phyloP scores from a whole-genome alignment of 1,140 invertebrate genomes.

The Homarus americanus region DNA sequence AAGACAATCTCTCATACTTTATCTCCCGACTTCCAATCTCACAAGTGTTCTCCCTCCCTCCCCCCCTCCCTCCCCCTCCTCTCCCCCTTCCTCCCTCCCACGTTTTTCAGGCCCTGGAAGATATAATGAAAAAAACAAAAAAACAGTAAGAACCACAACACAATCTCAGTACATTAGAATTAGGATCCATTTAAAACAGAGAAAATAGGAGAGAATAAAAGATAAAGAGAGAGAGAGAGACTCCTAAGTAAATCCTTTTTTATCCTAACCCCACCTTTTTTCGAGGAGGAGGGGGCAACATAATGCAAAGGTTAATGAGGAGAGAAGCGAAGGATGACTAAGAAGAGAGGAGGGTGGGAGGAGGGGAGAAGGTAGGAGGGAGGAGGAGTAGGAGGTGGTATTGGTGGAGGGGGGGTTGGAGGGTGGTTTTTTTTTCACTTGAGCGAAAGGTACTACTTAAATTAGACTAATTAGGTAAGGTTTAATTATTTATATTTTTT shows the following conservation, averaged over 20 bases:
- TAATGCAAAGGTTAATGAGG: constrained; percentile 61
- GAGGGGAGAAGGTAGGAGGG: too few species aligned
- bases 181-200: constrained; percentile 36
- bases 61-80: too few species aligned
- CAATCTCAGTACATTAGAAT: constrained; percentile 44
- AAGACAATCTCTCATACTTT: neutral
- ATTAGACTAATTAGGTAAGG: constrained; percentile 66
- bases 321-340: too few species aligned
- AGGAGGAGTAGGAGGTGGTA: neutral
- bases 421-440: constrained; percentile 34
- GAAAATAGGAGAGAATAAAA: too few species aligned
- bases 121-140: too few species aligned
- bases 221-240: too few species aligned
- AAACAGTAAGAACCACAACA: neutral
- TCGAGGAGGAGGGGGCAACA: constrained; percentile 16
- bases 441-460: constrained; percentile 55
- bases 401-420: neutral
- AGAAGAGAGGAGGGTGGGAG: too few species aligned
- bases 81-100: too few species aligned
- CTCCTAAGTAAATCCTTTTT: constrained; percentile 1
- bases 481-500: constrained; percentile 64
- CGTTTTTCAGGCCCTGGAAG: too few species aligned
- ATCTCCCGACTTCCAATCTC: constrained; percentile 26
- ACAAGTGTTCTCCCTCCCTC: neutral
- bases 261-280: neutral